Percentiles rank a stretch among this genome's conserved stretches.
Conservation (phyloP, 2,113 vertebrate species). For the Rhodinocichla rosea region DNA sequence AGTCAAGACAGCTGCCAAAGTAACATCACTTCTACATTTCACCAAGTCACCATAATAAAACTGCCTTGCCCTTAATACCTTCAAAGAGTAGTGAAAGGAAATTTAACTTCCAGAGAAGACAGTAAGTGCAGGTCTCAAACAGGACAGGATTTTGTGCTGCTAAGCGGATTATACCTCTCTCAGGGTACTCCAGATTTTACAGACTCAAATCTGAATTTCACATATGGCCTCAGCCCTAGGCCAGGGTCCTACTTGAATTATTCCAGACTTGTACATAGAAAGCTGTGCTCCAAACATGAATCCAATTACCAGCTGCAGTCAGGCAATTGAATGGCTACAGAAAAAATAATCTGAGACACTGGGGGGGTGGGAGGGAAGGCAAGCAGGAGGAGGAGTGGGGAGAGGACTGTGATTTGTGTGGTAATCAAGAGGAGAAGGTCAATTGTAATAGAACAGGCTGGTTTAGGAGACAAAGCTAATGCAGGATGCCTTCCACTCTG, state of each 20-base stretch:
- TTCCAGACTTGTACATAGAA: constrained; percentile 61
- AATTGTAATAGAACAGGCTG: constrained; percentile 75
- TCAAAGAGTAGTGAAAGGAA: background rate
- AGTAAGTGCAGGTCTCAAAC: constrained; percentile 12
- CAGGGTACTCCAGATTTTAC: constrained; percentile 45
- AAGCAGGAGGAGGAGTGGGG: constrained; percentile 4
- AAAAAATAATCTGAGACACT: constrained; percentile 68
- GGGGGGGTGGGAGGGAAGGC: background rate
- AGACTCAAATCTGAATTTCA: constrained; percentile 68
- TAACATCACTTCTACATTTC: background rate
- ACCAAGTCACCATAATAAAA: background rate
- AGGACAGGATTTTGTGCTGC: constrained; percentile 45
- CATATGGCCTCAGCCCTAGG: constrained; percentile 72
- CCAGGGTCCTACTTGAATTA: constrained; percentile 71
- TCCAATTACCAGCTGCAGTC: constrained; percentile 77
- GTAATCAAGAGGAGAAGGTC: constrained; percentile 78
- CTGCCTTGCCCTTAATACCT: background rate
- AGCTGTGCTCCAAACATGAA: constrained; percentile 71
- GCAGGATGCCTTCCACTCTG: constrained; percentile 59
- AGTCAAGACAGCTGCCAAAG: background rate
- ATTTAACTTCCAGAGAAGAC: constrained; percentile 5
- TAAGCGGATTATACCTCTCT: constrained; percentile 47
- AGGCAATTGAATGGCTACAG: constrained; percentile 68
- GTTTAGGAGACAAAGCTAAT: constrained; percentile 71
- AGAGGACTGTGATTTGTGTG: constrained; percentile 75